Evolutionary conservation across 1,140 invertebrate genomes (phyloP).

Genomic region (Drosophila littoralis): DNA sequence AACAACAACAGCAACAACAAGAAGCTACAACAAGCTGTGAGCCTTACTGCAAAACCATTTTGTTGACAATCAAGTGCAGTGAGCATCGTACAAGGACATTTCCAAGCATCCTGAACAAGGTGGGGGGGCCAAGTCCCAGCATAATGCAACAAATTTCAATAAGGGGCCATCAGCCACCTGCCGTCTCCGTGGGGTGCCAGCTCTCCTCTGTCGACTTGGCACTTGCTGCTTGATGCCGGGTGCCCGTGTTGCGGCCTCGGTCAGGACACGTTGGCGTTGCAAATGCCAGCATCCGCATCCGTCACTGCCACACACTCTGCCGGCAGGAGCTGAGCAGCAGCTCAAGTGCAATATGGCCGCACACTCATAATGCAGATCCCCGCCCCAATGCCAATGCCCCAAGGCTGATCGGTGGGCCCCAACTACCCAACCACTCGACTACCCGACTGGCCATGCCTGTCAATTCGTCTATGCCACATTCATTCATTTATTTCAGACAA

Average conservation of each 20-base stretch:
- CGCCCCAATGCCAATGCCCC: slow-evolving; percentile 36
- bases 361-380: slow-evolving; percentile 35
- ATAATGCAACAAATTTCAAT: slow-evolving; percentile 19
- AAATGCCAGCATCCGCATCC: slow-evolving; percentile 62
- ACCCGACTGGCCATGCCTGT: slow-evolving; percentile 20
- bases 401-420: slow-evolving; percentile 27
- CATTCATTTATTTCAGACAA: slow-evolving; percentile 75
- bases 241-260: slow-evolving; percentile 70
- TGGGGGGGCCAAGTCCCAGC: slow-evolving; percentile 19
- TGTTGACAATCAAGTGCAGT: slow-evolving; percentile 78
- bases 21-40: slow-evolving; percentile 24
- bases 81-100: slow-evolving; percentile 64
- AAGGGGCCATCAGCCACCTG: slow-evolving; percentile 38
- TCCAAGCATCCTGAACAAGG: slow-evolving; percentile 63
- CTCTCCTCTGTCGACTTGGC: not conserved
- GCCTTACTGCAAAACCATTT: slow-evolving; percentile 68
- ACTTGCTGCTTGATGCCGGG: slow-evolving; percentile 28
- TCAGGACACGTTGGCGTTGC: slow-evolving; percentile 62
- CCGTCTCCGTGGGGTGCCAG: slow-evolving; percentile 27
- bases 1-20: slow-evolving; percentile 21
- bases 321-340: slow-evolving; percentile 50
- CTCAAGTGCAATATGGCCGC: slow-evolving; percentile 47
- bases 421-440: not conserved
- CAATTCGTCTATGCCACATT: slow-evolving; percentile 56
- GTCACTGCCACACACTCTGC: slow-evolving; percentile 49